These are phyloP conservation scores for Pomacea canaliculata DNA, from an alignment of 2,888 invertebrate species.

Conservation along the genomic window DNA sequence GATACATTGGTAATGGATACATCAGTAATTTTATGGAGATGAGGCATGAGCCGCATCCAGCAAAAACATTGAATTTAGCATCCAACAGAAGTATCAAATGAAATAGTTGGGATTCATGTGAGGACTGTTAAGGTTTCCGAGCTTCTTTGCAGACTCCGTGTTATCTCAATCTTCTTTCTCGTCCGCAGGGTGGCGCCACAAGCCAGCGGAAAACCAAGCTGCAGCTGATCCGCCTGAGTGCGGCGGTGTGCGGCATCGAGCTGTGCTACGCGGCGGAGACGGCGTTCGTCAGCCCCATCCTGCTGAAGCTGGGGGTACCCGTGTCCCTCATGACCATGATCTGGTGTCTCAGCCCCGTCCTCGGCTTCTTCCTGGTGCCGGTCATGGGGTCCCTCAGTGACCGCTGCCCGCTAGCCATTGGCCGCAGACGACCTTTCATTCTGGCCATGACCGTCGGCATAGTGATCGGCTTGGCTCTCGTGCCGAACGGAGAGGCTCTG, in stretches of 20 bases:
- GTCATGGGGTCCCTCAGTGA: constrained; percentile 92
- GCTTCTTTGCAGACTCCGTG: too few species aligned
- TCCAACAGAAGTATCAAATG: too few species aligned
- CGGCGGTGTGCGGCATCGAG: constrained; percentile 97
- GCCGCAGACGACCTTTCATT: constrained; percentile 92
- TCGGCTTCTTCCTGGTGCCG: constrained; percentile 95
- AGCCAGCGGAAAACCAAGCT: constrained; percentile 69
- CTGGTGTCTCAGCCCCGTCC: constrained; percentile 93
- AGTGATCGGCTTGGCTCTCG: constrained; percentile 86
- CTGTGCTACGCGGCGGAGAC: constrained; percentile 98
- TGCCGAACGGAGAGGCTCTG: constrained; percentile 90
- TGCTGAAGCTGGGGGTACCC: constrained; percentile 89
- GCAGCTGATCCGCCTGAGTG: constrained; percentile 84
- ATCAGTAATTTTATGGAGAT: too few species aligned
- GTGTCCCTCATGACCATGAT: constrained; percentile 95
- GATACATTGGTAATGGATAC: too few species aligned
- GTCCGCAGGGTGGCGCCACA: constrained; percentile 36
- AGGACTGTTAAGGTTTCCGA: too few species aligned
- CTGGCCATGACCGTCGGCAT: constrained; percentile 89
- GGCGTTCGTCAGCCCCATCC: constrained; percentile 94
- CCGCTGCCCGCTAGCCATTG: constrained; percentile 83
- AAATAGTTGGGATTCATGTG: too few species aligned
- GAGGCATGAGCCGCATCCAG: too few species aligned
- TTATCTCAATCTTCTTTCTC: too few species aligned
- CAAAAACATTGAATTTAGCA: too few species aligned